phyloP scores from a whole-genome alignment of 2,113 vertebrate species.

The Malaclemys terrapin region DNA sequence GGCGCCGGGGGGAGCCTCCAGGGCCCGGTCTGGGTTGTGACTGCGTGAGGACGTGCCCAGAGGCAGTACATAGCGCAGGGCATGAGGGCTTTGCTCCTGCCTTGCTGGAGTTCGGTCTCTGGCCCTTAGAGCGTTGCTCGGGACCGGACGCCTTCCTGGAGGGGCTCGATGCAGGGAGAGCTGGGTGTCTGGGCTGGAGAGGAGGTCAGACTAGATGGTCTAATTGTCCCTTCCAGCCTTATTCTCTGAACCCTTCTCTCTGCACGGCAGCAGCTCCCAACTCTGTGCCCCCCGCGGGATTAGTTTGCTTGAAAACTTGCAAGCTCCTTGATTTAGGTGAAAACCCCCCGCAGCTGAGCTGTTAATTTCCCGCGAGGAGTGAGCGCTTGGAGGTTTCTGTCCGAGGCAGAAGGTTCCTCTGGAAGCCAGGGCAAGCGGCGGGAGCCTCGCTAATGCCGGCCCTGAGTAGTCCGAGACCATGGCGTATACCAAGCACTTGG shows the following conservation, averaged over 20 bases:
- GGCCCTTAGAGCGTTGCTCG: not conserved
- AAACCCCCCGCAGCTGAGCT: not conserved
- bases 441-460: not conserved
- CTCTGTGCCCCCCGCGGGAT: not conserved
- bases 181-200: not conserved
- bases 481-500: not conserved
- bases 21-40: not conserved
- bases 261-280: not conserved
- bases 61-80: not conserved
- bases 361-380: no score
- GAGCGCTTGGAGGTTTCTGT: no score
- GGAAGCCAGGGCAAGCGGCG: not conserved
- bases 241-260: not conserved
- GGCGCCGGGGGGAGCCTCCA: not conserved
- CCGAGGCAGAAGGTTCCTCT: not conserved
- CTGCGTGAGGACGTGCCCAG: not conserved
- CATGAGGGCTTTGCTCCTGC: not conserved
- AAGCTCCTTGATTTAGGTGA: not conserved
- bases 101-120: not conserved
- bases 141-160: not conserved
- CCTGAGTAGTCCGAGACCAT: not conserved
- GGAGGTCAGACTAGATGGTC: not conserved
- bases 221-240: not conserved
- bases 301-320: not conserved
- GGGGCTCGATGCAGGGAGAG: not conserved